These are phyloP conservation scores for Nyctalus aviator DNA, from an alignment of 2,797 vertebrate genomes.

Conservation along the genomic window DNA sequence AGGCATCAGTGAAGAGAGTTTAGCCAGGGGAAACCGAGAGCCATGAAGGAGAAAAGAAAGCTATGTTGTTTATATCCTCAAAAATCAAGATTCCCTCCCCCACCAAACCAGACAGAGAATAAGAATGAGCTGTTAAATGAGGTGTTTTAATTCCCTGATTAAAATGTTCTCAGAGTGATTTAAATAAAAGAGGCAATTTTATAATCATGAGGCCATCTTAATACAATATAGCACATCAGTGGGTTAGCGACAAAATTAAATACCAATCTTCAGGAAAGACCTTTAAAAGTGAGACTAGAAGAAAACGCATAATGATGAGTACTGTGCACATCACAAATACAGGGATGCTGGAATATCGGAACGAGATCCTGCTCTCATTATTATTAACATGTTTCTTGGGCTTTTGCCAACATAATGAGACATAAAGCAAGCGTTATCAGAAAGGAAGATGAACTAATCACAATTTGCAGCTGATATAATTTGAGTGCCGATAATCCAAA, in stretches of 20 bases:
- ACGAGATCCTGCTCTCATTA: not conserved
- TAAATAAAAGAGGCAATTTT: constrained; percentile 6
- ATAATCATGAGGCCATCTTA: not conserved
- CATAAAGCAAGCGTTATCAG: not conserved
- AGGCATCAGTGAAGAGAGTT: accelerated
- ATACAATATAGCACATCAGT: not conserved
- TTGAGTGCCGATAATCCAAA: not conserved
- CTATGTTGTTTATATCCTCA: not conserved
- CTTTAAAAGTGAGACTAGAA: not conserved
- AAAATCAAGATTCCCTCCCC: not conserved
- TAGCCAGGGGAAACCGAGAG: not conserved
- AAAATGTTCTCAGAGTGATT: not conserved
- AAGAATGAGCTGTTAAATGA: not conserved
- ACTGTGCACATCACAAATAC: accelerated
- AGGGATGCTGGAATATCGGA: not conserved
- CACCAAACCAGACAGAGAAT: not conserved
- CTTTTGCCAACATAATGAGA: not conserved
- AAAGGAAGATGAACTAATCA: not conserved
- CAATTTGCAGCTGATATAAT: not conserved
- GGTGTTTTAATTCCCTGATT: not conserved
- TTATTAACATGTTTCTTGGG: not conserved
- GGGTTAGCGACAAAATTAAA: not conserved
- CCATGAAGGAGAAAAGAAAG: not conserved
- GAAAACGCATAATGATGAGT: not conserved
- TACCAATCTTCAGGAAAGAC: not conserved